Percentiles rank a stretch among this genome's conserved stretches.
Conservation (phyloP, 1,140 invertebrate genomes). For the Druon quercuslanigerum region DNA sequence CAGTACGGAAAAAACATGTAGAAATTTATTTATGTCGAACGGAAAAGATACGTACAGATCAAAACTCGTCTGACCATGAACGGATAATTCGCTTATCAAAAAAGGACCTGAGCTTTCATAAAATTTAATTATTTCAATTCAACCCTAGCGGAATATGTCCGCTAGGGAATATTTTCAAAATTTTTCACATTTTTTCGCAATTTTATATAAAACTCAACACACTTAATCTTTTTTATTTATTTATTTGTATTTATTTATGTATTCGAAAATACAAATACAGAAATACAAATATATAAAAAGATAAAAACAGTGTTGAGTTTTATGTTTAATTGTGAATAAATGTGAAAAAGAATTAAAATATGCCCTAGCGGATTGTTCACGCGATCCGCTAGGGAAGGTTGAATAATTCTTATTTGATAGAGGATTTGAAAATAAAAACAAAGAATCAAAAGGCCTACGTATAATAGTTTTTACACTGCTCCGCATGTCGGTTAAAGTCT, state of each 20-base stretch:
- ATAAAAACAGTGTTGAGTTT: too few species aligned
- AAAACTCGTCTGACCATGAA: slow-evolving; percentile 31
- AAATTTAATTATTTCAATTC: slow-evolving; percentile 21
- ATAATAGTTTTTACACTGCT: slow-evolving; percentile 34
- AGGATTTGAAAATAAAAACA: slow-evolving; percentile 27
- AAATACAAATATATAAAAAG: too few species aligned
- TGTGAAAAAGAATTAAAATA: too few species aligned
- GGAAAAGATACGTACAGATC: not conserved
- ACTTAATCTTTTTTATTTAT: too few species aligned
- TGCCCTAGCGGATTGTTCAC: too few species aligned
- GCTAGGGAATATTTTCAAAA: too few species aligned
- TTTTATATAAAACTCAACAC: too few species aligned
- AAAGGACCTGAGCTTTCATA: slow-evolving; percentile 1
- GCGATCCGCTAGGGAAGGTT: not conserved
- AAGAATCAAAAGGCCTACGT: slow-evolving; percentile 44
- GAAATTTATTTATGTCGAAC: not conserved
- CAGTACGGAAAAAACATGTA: not conserved
- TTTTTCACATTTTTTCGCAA: too few species aligned
- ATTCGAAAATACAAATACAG: too few species aligned
- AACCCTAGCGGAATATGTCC: not conserved
- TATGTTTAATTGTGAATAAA: too few species aligned
- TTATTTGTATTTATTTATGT: too few species aligned
- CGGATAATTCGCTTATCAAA: not conserved
- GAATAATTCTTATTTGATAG: slow-evolving; percentile 30
- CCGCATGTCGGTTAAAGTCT: slow-evolving; percentile 54